phyloP scores from a whole-genome alignment of 2,888 invertebrate species.

The Emmelina monodactyla region DNA sequence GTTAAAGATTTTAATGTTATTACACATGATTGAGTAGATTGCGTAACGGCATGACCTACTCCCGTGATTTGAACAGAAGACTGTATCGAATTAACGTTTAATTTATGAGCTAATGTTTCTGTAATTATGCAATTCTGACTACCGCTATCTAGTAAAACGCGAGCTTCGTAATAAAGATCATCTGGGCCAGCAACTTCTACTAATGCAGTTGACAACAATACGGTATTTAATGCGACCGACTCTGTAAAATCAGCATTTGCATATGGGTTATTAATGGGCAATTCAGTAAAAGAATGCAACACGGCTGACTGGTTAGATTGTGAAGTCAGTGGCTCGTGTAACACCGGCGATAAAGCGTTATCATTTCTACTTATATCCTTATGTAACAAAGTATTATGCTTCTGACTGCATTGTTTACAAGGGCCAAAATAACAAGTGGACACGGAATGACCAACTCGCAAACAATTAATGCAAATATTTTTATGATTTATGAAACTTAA shows the following conservation, averaged over 20 bases:
- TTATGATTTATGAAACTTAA: no score
- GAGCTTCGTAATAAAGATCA: neutral
- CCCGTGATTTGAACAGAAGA: conserved; percentile 12
- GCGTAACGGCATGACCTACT: conserved; percentile 9
- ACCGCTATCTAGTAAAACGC: conserved; percentile 7
- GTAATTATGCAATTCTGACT: conserved; percentile 11
- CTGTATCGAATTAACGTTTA: conserved; percentile 10
- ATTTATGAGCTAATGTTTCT: conserved; percentile 6
- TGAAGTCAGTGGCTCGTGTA: neutral
- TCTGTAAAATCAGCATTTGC: neutral
- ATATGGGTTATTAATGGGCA: neutral
- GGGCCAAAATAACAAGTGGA: conserved; percentile 4
- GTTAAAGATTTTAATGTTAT: conserved; percentile 3
- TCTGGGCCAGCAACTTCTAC: conserved; percentile 5
- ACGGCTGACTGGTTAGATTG: neutral
- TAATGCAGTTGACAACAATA: conserved; percentile 10
- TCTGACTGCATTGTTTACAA: conserved; percentile 4
- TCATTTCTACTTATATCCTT: neutral
- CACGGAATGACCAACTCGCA: conserved; percentile 3
- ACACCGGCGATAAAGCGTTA: neutral
- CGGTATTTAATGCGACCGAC: neutral
- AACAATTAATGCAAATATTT: conserved; percentile 5
- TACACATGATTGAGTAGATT: conserved; percentile 4
- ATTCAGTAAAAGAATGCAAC: neutral
- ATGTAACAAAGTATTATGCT: conserved; percentile 4